phyloP scores from a whole-genome alignment of 2,797 vertebrate genomes.

The Enteromius viviparus region DNA sequence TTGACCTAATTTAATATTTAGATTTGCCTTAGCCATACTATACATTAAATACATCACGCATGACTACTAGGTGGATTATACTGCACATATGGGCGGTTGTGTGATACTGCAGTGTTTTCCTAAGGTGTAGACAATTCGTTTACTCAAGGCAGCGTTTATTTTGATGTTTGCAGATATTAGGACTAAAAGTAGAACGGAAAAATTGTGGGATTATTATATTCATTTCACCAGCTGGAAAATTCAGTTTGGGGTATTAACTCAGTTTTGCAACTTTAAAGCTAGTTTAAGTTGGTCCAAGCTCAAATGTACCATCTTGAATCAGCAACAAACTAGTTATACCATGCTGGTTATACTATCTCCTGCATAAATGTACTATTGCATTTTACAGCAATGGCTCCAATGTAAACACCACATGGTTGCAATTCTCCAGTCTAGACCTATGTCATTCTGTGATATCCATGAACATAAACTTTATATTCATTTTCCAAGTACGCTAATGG shows the following conservation, averaged over 20 bases:
- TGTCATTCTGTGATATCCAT: neutral
- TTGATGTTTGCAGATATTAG: neutral
- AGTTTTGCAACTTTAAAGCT: neutral
- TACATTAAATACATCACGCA: neutral
- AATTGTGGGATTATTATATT: neutral
- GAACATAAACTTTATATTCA: neutral
- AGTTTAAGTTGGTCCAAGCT: neutral
- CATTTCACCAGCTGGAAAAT: neutral
- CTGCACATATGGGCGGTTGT: neutral
- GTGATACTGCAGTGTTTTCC: neutral
- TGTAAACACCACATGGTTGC: neutral
- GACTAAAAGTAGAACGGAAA: neutral
- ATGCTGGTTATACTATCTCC: neutral
- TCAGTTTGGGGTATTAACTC: neutral
- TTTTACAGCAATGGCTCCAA: neutral
- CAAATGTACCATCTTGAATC: neutral
- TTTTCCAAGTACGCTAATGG: neutral
- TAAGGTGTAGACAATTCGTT: neutral
- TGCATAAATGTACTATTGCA: neutral
- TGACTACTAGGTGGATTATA: neutral
- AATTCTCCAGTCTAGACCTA: neutral
- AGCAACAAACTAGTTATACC: neutral
- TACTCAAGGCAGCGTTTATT: neutral
- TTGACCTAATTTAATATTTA: conserved; percentile 23
- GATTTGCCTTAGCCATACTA: conserved; percentile 12